Evolutionary conservation across 2,888 invertebrate species (phyloP), one percentile per base, ranked within the genome.

Genomic region (Limenitis arthemis): DNA sequence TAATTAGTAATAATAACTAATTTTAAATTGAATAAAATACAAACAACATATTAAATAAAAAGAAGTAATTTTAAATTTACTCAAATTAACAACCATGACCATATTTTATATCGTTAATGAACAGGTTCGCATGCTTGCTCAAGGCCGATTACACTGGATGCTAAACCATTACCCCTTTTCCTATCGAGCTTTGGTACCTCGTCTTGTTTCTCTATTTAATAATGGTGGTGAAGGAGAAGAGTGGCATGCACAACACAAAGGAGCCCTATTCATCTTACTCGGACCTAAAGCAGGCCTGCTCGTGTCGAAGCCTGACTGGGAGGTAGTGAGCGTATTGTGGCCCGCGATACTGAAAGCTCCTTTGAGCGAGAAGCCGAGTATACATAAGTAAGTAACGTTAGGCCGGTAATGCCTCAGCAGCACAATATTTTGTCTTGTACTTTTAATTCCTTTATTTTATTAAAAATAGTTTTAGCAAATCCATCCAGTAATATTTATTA

Each of bases 301-400:
- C 6, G 76, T 92, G 1, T 88, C 91, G 8, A 89, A 91, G 64
- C 91, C 92, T 58, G 91, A 94, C 71, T 97, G 96, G 95, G 84
- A 89, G 6, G 88, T 91, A 5, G 82, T 93, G 12, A 77, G 86
- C 37, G 79, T 88, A 30, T 73, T 97, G 0, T 96, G 96, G 95
- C 93, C 95, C 0, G 90, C 93, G 1, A 70, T 97, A 20, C 84
- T 96, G 0, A 87, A 88, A 52, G 92, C 95, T 0, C 91, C 91
- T 57, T 91, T 94, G 44, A 95, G 95, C 4, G 97, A 97, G 69
- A 96, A 97, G 70, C 91, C 92, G 1, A 93, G 93, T 39, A 92
- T 96, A 47, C 90, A 94, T 44, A 81, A 79, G 83, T 86, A 56
- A 65, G 29, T 32, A 5, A 28, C 40, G 4, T n/a, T 8, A 30